phyloP scores from a whole-genome alignment of 2,888 invertebrate species.

The Orthosia gothica region DNA sequence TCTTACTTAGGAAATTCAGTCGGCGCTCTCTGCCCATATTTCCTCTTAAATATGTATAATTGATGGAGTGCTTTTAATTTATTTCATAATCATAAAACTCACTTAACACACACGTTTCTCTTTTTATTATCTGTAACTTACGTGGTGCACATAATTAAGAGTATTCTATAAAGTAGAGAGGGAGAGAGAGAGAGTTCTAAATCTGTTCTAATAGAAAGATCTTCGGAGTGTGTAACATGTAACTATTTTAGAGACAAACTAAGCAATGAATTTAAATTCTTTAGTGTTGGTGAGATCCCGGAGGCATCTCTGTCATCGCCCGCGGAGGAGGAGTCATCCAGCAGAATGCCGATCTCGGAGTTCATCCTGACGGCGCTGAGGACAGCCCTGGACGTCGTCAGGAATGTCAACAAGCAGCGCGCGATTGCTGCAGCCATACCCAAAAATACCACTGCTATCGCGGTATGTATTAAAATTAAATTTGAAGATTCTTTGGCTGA shows the following conservation, averaged over 20 bases:
- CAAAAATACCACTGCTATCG: constrained; percentile 75
- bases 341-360: constrained; percentile 83
- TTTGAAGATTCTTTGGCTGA: neutral
- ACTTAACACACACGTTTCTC: neutral
- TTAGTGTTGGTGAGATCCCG: constrained; percentile 72
- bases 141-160: neutral
- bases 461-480: constrained; percentile 71
- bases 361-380: constrained; percentile 86
- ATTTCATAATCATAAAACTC: neutral
- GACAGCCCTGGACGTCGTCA: constrained; percentile 86
- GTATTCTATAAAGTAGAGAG: neutral
- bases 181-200: neutral
- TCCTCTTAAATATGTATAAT: too few species aligned
- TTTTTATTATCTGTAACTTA: neutral
- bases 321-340: constrained; percentile 63
- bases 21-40: too few species aligned
- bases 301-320: constrained; percentile 65
- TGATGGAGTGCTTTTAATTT: neutral
- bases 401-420: constrained; percentile 85
- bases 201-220: neutral
- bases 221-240: neutral
- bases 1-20: too few species aligned
- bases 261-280: constrained; percentile 13
- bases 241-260: neutral
- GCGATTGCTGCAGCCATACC: constrained; percentile 68